phyloP scores from a whole-genome alignment of 2,113 vertebrate species.

The Xiphorhynchus elegans region DNA sequence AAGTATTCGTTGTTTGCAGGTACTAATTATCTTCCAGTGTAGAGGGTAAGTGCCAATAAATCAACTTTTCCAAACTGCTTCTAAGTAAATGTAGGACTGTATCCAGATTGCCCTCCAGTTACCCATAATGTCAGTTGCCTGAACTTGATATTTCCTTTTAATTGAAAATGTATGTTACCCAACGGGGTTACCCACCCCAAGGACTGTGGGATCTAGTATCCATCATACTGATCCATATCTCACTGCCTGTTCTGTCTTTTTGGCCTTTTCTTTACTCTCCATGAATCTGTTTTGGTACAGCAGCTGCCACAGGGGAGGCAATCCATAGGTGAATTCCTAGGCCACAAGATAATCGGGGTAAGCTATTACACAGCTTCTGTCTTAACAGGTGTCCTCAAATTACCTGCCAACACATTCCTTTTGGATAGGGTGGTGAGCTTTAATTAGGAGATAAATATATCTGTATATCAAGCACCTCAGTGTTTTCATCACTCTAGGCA shows the following conservation, averaged over 20 bases:
- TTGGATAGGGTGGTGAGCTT: neutral
- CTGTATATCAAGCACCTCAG: neutral
- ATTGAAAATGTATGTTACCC: neutral
- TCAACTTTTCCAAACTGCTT: neutral
- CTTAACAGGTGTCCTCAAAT: neutral
- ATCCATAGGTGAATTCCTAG: neutral
- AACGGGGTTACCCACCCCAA: rapidly evolving
- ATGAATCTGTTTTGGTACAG: neutral
- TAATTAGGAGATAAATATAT: neutral
- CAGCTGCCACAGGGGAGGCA: rapidly evolving
- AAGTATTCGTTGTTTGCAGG: neutral
- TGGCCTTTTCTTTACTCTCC: neutral
- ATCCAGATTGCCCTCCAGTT: neutral
- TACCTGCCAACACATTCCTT: neutral
- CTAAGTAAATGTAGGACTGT: rapidly evolving
- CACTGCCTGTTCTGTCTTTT: neutral
- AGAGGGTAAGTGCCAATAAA: neutral
- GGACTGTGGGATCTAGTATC: rapidly evolving
- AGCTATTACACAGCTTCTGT: neutral
- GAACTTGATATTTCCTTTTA: neutral
- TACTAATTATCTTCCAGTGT: neutral
- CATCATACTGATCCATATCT: neutral
- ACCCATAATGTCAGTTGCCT: neutral
- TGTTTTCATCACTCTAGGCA: neutral
- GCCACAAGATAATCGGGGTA: neutral